These are phyloP conservation scores for Nemotelus pantherinus DNA, from an alignment of 2,888 invertebrate genomes.

Conservation along the genomic window DNA sequence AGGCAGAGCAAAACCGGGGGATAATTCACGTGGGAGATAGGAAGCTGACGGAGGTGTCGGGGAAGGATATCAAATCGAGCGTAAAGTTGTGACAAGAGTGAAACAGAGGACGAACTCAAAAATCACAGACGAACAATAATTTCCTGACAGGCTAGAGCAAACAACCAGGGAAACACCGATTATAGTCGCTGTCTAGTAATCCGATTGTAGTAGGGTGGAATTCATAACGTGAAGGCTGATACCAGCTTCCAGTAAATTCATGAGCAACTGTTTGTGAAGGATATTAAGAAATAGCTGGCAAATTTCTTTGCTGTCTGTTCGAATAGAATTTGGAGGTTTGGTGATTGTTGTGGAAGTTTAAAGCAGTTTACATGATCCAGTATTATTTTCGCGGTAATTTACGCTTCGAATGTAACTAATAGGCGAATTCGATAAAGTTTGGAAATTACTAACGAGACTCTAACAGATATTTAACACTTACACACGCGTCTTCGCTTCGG, in stretches of 20 bases:
- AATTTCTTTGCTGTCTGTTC: neutral
- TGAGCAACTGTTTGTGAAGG: too few species aligned
- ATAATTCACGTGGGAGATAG: neutral
- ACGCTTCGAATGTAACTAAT: too few species aligned
- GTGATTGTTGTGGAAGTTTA: too few species aligned
- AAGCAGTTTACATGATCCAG: too few species aligned
- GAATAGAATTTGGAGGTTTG: neutral
- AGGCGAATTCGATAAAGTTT: too few species aligned
- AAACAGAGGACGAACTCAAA: constrained; percentile 32
- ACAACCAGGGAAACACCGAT: neutral
- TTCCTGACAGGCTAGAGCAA: constrained; percentile 19
- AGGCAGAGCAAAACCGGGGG: neutral
- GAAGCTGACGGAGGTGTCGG: neutral
- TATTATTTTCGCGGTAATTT: too few species aligned
- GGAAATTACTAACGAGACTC: too few species aligned
- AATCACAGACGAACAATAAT: constrained; percentile 18
- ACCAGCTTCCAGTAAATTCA: too few species aligned
- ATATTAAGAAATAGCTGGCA: neutral
- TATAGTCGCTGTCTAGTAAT: constrained; percentile 13
- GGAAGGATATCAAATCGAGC: constrained; percentile 21
- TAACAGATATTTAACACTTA: too few species aligned
- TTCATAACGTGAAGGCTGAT: neutral
- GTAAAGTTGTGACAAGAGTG: constrained; percentile 26
- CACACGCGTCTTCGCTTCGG: too few species aligned
- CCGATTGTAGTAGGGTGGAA: constrained; percentile 3